phyloP scores from a whole-genome alignment of 2,888 invertebrate genomes.

The Isotomurus palustris region DNA sequence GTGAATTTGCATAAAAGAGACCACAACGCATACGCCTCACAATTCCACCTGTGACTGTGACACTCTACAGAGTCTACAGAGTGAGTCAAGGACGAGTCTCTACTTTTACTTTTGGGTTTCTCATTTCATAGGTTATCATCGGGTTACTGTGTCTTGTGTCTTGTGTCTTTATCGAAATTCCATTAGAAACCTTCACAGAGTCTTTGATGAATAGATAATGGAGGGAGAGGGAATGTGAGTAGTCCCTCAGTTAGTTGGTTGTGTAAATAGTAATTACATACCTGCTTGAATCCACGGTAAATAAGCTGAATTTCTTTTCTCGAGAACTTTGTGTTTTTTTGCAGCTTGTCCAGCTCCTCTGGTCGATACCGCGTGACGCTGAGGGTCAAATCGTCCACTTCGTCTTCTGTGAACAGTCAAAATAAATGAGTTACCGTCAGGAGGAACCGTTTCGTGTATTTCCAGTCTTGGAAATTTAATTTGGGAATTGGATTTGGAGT shows the following conservation, averaged over 20 bases:
- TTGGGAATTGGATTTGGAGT: too few relatives aligned
- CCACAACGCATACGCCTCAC: too few relatives aligned
- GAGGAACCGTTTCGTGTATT: not conserved
- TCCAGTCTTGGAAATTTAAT: too few relatives aligned
- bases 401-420: slow-evolving; percentile 62
- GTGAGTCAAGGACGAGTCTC: too few relatives aligned
- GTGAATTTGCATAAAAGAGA: too few relatives aligned
- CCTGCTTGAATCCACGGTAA: slow-evolving; percentile 87
- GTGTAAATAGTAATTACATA: slow-evolving; percentile 47
- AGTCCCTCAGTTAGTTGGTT: not conserved
- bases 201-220: not conserved
- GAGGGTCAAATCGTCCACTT: slow-evolving; percentile 62
- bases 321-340: slow-evolving; percentile 72
- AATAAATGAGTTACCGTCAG: not conserved
- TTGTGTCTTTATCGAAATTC: too few relatives aligned
- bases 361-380: slow-evolving; percentile 67
- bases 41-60: too few relatives aligned
- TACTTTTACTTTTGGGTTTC: too few relatives aligned
- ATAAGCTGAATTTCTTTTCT: slow-evolving; percentile 81
- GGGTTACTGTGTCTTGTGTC: too few relatives aligned
- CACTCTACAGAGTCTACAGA: too few relatives aligned
- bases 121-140: too few relatives aligned
- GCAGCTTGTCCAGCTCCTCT: slow-evolving; percentile 71
- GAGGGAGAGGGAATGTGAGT: not conserved
- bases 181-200: too few relatives aligned